A percentile compares a stretch with the other conserved stretches of the same genome.
Conservation (phyloP, 2,797 vertebrate genomes). For the Amazona finschi region DNA sequence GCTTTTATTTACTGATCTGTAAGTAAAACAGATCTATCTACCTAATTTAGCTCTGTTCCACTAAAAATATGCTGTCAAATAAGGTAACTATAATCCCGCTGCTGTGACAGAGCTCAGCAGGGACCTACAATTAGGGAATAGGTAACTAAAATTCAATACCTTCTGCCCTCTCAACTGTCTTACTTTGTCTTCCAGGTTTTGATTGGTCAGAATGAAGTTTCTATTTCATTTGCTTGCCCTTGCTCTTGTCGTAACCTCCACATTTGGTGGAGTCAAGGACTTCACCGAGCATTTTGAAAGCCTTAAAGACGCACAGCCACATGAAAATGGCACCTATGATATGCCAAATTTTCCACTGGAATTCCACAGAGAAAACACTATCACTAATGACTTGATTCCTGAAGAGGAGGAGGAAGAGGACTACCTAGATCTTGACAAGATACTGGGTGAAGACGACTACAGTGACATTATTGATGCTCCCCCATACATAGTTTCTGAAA, state of each 20-base stretch:
- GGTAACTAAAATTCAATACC: not conserved
- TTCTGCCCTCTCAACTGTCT: not conserved
- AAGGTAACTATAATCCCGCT: not conserved
- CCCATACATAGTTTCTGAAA: conserved; percentile 79
- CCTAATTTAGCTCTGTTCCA: not conserved
- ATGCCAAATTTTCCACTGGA: conserved; percentile 75
- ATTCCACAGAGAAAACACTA: conserved; percentile 91
- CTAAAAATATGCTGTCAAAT: not conserved
- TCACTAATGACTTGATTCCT: conserved; percentile 87
- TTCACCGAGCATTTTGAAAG: conserved; percentile 76
- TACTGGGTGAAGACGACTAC: conserved; percentile 82
- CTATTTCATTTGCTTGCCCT: conserved; percentile 60
- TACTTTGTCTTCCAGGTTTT: conserved; percentile 1
- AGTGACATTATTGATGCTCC: conserved; percentile 86
- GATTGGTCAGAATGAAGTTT: conserved; percentile 79
- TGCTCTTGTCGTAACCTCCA: conserved; percentile 74
- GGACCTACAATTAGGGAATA: not conserved
- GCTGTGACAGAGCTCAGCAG: not conserved
- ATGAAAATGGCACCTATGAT: conserved; percentile 4
- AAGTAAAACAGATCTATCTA: not conserved
- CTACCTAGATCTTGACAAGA: conserved; percentile 89
- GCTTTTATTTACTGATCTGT: not conserved
- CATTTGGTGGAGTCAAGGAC: conserved; percentile 79
- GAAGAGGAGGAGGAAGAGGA: conserved; percentile 92
- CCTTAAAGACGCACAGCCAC: conserved; percentile 42